Evolutionary conservation across 2,888 invertebrate species (phyloP), one percentile per base, ranked within the genome.

Genomic region (Tethea ocularis): DNA sequence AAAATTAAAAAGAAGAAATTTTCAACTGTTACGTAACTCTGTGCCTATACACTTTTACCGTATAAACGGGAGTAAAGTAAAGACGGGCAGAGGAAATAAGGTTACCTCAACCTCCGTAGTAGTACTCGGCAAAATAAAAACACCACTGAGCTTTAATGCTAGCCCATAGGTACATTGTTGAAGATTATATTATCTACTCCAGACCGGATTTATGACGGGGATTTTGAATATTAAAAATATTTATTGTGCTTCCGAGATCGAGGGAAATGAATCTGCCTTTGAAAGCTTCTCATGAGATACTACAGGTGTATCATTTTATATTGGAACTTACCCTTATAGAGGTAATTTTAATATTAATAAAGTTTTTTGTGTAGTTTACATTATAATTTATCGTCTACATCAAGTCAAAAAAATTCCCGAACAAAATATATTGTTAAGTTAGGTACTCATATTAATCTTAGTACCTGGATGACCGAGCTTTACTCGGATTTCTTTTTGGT

Each of bases 81-180:
- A 69, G 63, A 59, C 69, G 69, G 61, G 68, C 65, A 58, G 52
- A 72, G 80, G 76, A 84, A 86, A 86, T 75, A 69, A 80, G 77
- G 77, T 84, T 83, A 83, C 81, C 63, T 63, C 63, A 66, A 62
- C 64, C 68, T 61, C 64, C 60, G 57, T 52, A 46, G 46, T 61
- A 66, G 66, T 63, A 68, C 64, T 65, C 63, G 69, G 63, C 68
- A 74, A 68, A 66, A 72, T 68, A 63, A 64, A 60, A 66, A 66
- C 57, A 63, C 26, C 41, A 41, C 41, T 0, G 41, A 17, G 41
- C 17, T 41, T 41, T 41, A 17, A 17, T 46, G 20, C 46, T 20
- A 46, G 17, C 41, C 41, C n/a, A n/a, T 46, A 46, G n/a, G n/a
- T n/a, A 46, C 20, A 46, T 46, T 46, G 20, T 20, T 46, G 1